Base-by-base conservation (phyloP, 2,888 invertebrate genomes). In the Drosophila vallismaia region DNA sequence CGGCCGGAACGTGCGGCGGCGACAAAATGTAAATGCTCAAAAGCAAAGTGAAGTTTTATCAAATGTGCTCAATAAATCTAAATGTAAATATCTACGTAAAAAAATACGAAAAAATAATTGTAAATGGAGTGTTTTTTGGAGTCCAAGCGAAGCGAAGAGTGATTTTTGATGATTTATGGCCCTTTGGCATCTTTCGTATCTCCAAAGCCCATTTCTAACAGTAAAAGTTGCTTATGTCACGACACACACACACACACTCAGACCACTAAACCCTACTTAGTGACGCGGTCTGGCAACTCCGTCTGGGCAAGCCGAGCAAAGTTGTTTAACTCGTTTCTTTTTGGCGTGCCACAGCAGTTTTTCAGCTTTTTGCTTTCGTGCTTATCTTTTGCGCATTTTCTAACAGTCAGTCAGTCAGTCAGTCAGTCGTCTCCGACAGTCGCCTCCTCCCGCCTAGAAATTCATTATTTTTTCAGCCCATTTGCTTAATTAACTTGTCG, bases 161-260 rank as follows among this genome's bases (percentile, higher is more conserved):
- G 3, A 9, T 60, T 40, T 45, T 46, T 42, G 1, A 46, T 60
- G 60, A 60, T 48, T 60, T 58, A 57, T 56, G 46, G 8, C 45
- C 36, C 24, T 10, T 38, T 8, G 12, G 24, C 51, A 71, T 73
- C 77, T 70, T 83, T 79, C 79, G 64, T 71, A 53, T 55, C 53
- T 62, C 70, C 49, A 33, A 49, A 75, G 60, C 80, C 76, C 71
- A 86, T 83, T 83, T 83, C 86, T 83, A 82, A 82, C 82, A 82
- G 82, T 82, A 83, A 86, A 83, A 83, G 86, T 86, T 79, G 76
- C 82, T 83, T 83, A 86, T 83, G 82, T 83, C 82, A 83, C 86
- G 84, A 24, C 55, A 52, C 58, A 69, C 51, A 59, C 19, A 52
- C 28, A 26, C n/a, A 28, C 14, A 40, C 33, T 7, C 8, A 38